Evolutionary conservation across 2,888 invertebrate species (phyloP).

Genomic region (Chelonus formosanus): DNA sequence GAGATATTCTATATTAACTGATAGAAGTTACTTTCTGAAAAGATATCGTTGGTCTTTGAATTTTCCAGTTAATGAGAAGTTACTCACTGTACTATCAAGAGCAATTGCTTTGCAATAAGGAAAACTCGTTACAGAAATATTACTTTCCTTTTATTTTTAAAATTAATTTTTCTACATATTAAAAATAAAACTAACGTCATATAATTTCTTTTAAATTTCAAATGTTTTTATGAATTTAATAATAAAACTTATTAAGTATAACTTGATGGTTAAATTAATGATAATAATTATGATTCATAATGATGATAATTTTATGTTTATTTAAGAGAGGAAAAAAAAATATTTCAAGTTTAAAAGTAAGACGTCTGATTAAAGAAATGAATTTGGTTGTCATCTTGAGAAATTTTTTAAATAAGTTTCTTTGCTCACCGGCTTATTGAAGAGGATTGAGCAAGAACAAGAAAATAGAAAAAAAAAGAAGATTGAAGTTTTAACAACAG

Average conservation of each 20-base stretch:
- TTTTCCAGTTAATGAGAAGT: slow-evolving; percentile 22
- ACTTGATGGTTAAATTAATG: no score
- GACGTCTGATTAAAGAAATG: slow-evolving; percentile 12
- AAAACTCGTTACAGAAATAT: neutral
- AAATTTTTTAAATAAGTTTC: slow-evolving; percentile 1
- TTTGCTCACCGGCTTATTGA: slow-evolving; percentile 18
- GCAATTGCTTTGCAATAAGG: slow-evolving; percentile 13
- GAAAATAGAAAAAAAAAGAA: slow-evolving; percentile 11
- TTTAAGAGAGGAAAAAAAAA: neutral
- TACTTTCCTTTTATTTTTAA: neutral
- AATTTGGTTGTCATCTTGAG: slow-evolving; percentile 16
- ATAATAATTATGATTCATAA: no score
- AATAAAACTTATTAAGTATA: no score
- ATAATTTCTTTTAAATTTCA: no score
- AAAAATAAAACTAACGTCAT: no score
- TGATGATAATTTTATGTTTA: no score
- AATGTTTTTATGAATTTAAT: no score
- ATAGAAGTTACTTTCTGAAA: slow-evolving; percentile 24
- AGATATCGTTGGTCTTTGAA: slow-evolving; percentile 25
- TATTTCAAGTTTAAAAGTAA: slow-evolving; percentile 2
- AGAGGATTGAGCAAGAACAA: slow-evolving; percentile 13
- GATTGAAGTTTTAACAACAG: slow-evolving; percentile 17
- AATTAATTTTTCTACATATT: neutral
- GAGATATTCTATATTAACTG: slow-evolving; percentile 11
- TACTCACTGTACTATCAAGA: neutral